Evolutionary conservation across 2,797 vertebrate species (phyloP).

Genomic region (Liparis tanakae): DNA sequence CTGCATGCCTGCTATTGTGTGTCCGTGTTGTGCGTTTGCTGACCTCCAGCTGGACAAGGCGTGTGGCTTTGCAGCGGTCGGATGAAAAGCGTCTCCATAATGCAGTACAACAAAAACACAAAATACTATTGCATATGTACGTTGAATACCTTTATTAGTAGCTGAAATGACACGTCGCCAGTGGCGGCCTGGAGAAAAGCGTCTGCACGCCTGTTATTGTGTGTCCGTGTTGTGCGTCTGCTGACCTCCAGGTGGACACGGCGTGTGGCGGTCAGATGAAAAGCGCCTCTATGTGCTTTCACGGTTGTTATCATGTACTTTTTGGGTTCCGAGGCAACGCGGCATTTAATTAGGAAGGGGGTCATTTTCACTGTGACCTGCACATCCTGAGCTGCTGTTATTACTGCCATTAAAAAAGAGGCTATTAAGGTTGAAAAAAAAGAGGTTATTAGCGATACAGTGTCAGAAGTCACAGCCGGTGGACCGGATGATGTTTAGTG

Average conservation of each 20-base stretch:
- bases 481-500: conserved; percentile 37
- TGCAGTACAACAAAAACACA: not conserved
- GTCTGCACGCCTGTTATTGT: conserved; percentile 19
- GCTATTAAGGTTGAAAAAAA: too few species aligned
- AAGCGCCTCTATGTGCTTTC: conserved; percentile 59
- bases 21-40: not conserved
- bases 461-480: conserved; percentile 57
- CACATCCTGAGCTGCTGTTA: conserved; percentile 59
- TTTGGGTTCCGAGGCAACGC: conserved; percentile 55
- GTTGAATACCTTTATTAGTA: not conserved
- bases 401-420: conserved; percentile 59
- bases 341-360: conserved; percentile 69
- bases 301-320: conserved; percentile 70
- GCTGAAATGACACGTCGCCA: not conserved
- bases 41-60: conserved; percentile 38
- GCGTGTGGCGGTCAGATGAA: conserved; percentile 48
- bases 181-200: not conserved
- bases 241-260: conserved; percentile 28
- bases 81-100: conserved; percentile 49
- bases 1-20: conserved; percentile 19
- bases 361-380: conserved; percentile 63
- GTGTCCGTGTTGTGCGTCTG: not conserved
- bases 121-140: not conserved
- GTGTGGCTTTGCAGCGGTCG: conserved; percentile 34
- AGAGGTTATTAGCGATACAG: conserved; percentile 52